Percentiles rank a stretch among this genome's conserved stretches.
Conservation (phyloP, 2,888 invertebrate genomes). For the Plagodis dolabraria region DNA sequence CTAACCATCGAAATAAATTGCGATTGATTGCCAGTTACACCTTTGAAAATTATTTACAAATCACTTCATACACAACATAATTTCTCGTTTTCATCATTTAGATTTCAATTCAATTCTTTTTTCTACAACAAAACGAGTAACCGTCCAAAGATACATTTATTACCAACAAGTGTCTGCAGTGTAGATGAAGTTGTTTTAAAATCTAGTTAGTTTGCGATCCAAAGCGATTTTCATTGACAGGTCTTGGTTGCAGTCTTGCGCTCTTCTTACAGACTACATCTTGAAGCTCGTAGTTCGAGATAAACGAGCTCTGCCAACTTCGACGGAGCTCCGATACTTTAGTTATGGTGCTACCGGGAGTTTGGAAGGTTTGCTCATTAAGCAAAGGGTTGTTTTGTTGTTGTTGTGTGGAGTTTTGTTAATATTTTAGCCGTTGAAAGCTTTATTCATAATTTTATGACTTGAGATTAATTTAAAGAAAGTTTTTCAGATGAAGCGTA, state of each 20-base stretch:
- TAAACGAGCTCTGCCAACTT: conserved; percentile 36
- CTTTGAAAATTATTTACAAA: too few relatives aligned
- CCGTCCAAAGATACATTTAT: conserved; percentile 13
- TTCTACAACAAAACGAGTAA: not conserved
- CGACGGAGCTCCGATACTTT: conserved; percentile 32
- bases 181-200: conserved; percentile 25
- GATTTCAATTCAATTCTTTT: not conserved
- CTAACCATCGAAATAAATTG: too few relatives aligned
- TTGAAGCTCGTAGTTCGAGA: conserved; percentile 22
- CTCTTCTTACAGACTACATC: conserved; percentile 21
- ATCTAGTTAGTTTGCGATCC: conserved; percentile 31
- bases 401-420: conserved; percentile 18
- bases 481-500: too few relatives aligned
- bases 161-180: conserved; percentile 17
- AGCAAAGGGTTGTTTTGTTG: conserved; percentile 13
- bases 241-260: conserved; percentile 9
- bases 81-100: not conserved
- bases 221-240: conserved; percentile 28
- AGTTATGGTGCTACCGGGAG: conserved; percentile 13
- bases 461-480: too few relatives aligned
- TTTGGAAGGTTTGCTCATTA: conserved; percentile 24
- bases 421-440: conserved; percentile 19
- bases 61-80: too few relatives aligned
- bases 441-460: not conserved
- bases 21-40: too few relatives aligned